Evolutionary conservation across 1,140 invertebrate species (phyloP), one percentile per base, ranked within the genome.

Genomic region (Drosophila fuyamai): DNA sequence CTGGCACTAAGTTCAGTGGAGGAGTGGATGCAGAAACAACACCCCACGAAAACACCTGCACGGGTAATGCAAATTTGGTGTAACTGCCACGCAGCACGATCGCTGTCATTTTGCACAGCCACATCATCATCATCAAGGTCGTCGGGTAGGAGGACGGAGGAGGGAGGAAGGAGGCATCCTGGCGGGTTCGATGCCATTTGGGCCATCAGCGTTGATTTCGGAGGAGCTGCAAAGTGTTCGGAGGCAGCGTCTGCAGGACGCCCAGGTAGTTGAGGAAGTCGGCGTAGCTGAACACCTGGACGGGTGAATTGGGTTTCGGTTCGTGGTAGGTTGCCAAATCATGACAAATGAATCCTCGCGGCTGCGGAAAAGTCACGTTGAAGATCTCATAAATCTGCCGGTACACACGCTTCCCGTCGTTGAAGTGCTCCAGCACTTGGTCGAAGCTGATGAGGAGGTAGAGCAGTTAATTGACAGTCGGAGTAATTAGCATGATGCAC

Each of bases 21-120:
- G 61, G n/a, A 60, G 70, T 71, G 48, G 54, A 40, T 35, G 36
- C 29, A 60, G 23, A 12, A 47, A 40, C 35, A 66, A 29, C 18
- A 4, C 36, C 14, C 44, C 16, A 29, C 56, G 14, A n/a, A 40
- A 40, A 58, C 59, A 75, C 59, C 72, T 76, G 70, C 44, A 47
- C 53, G 41, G 58, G 53, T 75, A 76, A 76, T 76, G 72, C 70
- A 65, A 74, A 74, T 76, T 50, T 65, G 70, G 36, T 74, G 68
- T 76, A 59, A 74, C 54, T 76, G 60, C 53, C 53, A 51, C 61
- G 32, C 44, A 46, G 61, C 43, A 75, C 50, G 71, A 76, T 59
- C 54, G 62, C 55, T 46, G 73, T 54, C 59, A 75, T 58, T 35
- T 32, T 65, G 59, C 63, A 40, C 59, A 67, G 65, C 60, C 65